Evolutionary conservation across 2,888 invertebrate genomes (phyloP).

Genomic region (Caenorhabditis afra): DNA sequence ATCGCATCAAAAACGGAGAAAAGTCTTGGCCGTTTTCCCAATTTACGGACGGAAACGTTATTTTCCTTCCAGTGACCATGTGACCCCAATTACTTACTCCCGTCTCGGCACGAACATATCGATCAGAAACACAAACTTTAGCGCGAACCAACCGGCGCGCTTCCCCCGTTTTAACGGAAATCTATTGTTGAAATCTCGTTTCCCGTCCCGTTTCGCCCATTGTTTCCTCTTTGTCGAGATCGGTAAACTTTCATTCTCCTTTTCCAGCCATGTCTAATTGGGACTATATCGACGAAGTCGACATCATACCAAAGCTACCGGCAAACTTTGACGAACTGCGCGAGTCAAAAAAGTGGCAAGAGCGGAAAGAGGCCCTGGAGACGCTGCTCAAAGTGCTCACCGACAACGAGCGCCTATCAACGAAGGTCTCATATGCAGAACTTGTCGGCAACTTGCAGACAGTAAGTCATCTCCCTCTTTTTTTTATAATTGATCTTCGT

Average conservation of each 20-base stretch:
- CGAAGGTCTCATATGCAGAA: conserved; percentile 92
- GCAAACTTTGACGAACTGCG: conserved; percentile 95
- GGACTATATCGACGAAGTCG: conserved; percentile 92
- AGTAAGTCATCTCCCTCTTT: conserved; percentile 82
- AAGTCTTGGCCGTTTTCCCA: neutral
- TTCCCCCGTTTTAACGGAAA: conserved; percentile 29
- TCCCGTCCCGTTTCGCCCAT: neutral
- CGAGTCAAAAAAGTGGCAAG: conserved; percentile 95
- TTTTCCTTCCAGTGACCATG: conserved; percentile 27
- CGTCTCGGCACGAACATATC: conserved; percentile 8
- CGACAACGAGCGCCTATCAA: conserved; percentile 87
- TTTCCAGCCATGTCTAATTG: conserved; percentile 78
- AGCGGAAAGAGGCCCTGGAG: conserved; percentile 93
- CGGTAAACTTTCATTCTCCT: neutral
- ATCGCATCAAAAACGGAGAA: conserved; percentile 25
- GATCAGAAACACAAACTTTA: conserved; percentile 26
- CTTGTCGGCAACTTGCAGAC: conserved; percentile 91
- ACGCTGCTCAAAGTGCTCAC: conserved; percentile 79
- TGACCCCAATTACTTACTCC: conserved; percentile 53
- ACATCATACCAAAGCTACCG: conserved; percentile 92
- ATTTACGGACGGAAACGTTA: conserved; percentile 26
- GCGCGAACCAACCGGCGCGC: conserved; percentile 2
- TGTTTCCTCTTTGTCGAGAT: neutral
- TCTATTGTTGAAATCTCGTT: conserved; percentile 45
- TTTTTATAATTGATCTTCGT: neutral